Evolutionary conservation across 2,797 vertebrate genomes (phyloP).

Genomic region (Rhinella marina): DNA sequence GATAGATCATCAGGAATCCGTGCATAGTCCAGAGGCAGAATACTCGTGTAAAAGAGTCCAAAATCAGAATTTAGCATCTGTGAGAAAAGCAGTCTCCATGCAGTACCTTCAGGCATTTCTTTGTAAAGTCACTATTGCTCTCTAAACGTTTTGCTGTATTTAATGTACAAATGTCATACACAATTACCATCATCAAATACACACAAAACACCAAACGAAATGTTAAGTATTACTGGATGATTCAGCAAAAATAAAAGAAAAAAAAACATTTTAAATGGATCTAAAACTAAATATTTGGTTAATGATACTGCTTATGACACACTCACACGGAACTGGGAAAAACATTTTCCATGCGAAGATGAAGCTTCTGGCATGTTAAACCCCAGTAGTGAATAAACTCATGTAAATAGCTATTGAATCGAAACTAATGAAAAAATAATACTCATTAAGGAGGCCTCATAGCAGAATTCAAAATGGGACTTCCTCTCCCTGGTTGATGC

Average conservation of each 20-base stretch:
- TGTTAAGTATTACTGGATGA: constrained; percentile 33
- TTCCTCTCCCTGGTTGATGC: too few species aligned
- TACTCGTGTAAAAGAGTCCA: not conserved
- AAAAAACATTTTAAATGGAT: constrained; percentile 33
- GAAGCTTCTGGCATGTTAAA: not conserved
- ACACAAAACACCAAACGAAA: constrained; percentile 33
- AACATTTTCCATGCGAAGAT: constrained; percentile 18
- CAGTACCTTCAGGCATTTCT: not conserved
- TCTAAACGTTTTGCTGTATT: not conserved
- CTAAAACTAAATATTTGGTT: constrained; percentile 47
- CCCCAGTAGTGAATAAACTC: not conserved
- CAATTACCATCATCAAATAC: not conserved
- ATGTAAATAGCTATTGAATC: not conserved
- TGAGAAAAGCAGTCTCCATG: not conserved
- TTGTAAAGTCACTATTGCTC: not conserved
- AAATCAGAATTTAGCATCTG: not conserved
- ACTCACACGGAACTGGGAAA: not conserved
- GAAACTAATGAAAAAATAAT: not conserved
- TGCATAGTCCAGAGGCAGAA: too few species aligned
- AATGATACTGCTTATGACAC: not conserved
- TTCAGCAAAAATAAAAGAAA: not conserved
- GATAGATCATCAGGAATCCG: too few species aligned
- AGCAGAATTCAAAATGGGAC: too few species aligned
- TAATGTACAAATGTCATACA: not conserved
- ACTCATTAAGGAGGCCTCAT: too few species aligned